phyloP scores from a whole-genome alignment of 1,140 invertebrate genomes.

The Habropoda laboriosa region DNA sequence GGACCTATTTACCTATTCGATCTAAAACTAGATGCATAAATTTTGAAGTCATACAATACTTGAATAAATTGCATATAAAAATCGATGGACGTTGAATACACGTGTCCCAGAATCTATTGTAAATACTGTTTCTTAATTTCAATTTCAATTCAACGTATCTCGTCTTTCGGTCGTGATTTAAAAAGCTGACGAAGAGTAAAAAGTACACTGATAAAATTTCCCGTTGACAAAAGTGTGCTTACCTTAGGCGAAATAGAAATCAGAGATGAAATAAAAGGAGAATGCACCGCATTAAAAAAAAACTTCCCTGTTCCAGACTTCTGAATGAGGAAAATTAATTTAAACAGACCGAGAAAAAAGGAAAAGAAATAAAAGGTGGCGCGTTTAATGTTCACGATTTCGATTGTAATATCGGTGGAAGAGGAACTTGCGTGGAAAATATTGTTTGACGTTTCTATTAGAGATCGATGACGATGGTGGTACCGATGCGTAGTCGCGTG shows the following conservation, averaged over 20 bases:
- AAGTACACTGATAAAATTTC: no score
- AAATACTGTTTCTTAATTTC: no score
- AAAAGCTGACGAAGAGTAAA: no score
- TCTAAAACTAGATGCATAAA: no score
- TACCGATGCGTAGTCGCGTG: slow-evolving; percentile 10
- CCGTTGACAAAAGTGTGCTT: no score
- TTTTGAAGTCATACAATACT: no score
- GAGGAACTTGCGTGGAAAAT: slow-evolving; percentile 8
- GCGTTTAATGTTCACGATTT: slow-evolving; percentile 4
- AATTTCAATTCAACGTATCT: no score
- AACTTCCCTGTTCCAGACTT: neutral
- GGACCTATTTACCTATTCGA: no score
- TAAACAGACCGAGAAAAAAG: neutral
- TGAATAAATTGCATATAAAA: no score
- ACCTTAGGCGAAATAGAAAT: neutral
- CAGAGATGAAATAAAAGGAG: neutral
- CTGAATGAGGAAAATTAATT: neutral
- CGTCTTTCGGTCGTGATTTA: no score
- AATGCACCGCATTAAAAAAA: neutral
- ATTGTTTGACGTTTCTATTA: slow-evolving; percentile 38
- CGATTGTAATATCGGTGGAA: neutral
- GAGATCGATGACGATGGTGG: slow-evolving; percentile 24
- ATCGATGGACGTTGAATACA: no score
- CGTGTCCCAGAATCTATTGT: no score
- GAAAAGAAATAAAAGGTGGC: neutral